phyloP scores from a whole-genome alignment of 1,140 invertebrate genomes.

The Diachasma alloeum region DNA sequence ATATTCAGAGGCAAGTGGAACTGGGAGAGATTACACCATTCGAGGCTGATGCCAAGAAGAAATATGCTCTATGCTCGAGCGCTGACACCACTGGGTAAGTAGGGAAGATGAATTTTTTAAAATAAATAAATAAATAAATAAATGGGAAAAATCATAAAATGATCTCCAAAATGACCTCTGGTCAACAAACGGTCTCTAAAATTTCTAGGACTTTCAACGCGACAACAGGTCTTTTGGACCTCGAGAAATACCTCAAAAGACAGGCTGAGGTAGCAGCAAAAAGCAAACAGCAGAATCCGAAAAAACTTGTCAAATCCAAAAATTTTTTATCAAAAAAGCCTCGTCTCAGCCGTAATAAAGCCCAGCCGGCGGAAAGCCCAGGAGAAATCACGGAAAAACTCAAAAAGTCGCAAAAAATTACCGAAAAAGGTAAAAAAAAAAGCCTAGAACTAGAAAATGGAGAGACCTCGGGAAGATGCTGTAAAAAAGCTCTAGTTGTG shows the following conservation, averaged over 20 bases:
- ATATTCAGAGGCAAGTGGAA: slow-evolving; percentile 3
- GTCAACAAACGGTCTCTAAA: background rate
- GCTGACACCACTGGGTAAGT: slow-evolving; percentile 10
- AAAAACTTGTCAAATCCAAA: slow-evolving; percentile 21
- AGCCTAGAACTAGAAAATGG: too few relatives aligned
- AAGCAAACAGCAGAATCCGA: slow-evolving; percentile 41
- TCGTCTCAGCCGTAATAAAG: background rate
- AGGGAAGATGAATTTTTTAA: too few relatives aligned
- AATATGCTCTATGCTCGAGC: background rate
- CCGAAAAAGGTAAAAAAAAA: background rate
- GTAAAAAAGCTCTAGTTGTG: background rate
- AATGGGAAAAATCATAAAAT: too few relatives aligned
- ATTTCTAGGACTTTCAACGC: slow-evolving; percentile 35
- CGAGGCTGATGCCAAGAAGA: slow-evolving; percentile 13
- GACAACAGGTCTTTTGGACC: slow-evolving; percentile 42
- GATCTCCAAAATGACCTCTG: too few relatives aligned
- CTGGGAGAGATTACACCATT: slow-evolving; percentile 18
- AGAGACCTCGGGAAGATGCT: too few relatives aligned
- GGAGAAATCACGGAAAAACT: background rate
- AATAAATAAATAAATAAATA: too few relatives aligned
- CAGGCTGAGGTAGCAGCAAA: slow-evolving; percentile 51
- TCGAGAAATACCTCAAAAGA: slow-evolving; percentile 51
- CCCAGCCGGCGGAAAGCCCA: background rate
- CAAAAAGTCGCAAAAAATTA: background rate
- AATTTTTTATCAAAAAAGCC: background rate